phyloP scores from a whole-genome alignment of 1,140 invertebrate genomes.

The Drosophila mauritiana region DNA sequence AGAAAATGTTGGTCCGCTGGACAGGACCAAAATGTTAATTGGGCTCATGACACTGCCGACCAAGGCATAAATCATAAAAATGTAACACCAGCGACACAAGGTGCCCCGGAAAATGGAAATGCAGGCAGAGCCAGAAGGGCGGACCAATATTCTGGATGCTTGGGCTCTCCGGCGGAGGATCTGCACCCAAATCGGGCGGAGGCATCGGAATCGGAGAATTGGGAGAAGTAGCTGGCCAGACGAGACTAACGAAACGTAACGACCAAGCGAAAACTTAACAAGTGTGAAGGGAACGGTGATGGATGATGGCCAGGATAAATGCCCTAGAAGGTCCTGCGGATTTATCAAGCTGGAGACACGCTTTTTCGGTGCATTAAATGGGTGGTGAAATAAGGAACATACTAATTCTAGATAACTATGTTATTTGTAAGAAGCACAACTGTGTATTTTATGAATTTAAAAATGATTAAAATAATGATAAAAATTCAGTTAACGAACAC shows the following conservation, averaged over 20 bases:
- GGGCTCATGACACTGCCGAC: constrained; percentile 75
- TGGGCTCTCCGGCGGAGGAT: constrained; percentile 15
- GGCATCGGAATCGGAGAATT: constrained; percentile 7
- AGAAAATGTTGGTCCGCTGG: constrained; percentile 52
- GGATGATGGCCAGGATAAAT: constrained; percentile 38
- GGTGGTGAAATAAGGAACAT: neutral
- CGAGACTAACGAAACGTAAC: constrained; percentile 75
- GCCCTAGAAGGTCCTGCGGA: constrained; percentile 16
- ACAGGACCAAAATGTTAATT: constrained; percentile 75
- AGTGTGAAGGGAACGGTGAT: constrained; percentile 40
- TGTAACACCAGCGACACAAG: constrained; percentile 62
- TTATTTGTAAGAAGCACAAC: too few relatives aligned
- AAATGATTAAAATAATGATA: too few relatives aligned
- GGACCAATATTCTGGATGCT: constrained; percentile 17
- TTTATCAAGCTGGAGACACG: neutral
- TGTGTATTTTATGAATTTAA: too few relatives aligned
- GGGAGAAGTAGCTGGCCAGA: constrained; percentile 28
- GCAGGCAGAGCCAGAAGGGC: constrained; percentile 29
- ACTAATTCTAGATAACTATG: too few relatives aligned
- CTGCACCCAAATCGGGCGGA: constrained; percentile 17
- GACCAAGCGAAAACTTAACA: constrained; percentile 66
- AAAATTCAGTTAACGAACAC: too few relatives aligned
- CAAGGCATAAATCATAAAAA: constrained; percentile 78
- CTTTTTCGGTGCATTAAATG: neutral
- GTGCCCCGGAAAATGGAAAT: constrained; percentile 27